These are phyloP conservation scores for Anagrus nilaparvatae DNA, from an alignment of 1,140 invertebrate species.

Conservation along the genomic window DNA sequence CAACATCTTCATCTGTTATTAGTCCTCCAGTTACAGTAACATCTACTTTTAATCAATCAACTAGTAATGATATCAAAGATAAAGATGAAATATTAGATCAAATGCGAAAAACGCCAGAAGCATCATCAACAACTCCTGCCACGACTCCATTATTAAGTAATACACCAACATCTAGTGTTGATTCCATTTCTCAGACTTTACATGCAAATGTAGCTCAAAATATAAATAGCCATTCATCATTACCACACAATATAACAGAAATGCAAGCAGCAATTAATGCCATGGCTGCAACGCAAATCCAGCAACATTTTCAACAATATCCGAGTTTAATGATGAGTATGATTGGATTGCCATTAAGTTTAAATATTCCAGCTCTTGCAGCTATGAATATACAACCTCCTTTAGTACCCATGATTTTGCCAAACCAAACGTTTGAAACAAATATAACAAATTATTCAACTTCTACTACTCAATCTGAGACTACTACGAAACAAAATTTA, in stretches of 20 bases:
- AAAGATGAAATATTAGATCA: conserved; percentile 41
- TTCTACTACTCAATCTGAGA: conserved; percentile 41
- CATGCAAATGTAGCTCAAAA: conserved; percentile 39
- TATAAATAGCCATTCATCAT: conserved; percentile 35
- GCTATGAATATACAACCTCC: conserved; percentile 83
- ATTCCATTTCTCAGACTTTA: conserved; percentile 44
- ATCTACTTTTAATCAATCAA: conserved; percentile 28
- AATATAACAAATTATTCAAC: conserved; percentile 43
- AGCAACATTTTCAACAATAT: conserved; percentile 63
- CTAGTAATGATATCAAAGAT: conserved; percentile 42
- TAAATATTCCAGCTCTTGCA: conserved; percentile 72
- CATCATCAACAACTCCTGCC: conserved; percentile 49
- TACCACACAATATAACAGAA: conserved; percentile 72
- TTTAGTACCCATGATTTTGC: conserved; percentile 82
- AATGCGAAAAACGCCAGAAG: conserved; percentile 42
- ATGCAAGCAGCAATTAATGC: conserved; percentile 79
- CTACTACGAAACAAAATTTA: conserved; percentile 59
- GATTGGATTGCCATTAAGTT: conserved; percentile 74
- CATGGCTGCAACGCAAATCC: conserved; percentile 68
- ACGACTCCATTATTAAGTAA: conserved; percentile 54
- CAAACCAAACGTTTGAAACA: conserved; percentile 63
- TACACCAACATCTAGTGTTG: conserved; percentile 47
- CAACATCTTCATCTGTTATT: conserved; percentile 48
- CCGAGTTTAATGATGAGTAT: conserved; percentile 49
- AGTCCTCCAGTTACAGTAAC: conserved; percentile 51